Base-by-base conservation (phyloP, 2,888 invertebrate genomes). In the Drosophila yooni region DNA sequence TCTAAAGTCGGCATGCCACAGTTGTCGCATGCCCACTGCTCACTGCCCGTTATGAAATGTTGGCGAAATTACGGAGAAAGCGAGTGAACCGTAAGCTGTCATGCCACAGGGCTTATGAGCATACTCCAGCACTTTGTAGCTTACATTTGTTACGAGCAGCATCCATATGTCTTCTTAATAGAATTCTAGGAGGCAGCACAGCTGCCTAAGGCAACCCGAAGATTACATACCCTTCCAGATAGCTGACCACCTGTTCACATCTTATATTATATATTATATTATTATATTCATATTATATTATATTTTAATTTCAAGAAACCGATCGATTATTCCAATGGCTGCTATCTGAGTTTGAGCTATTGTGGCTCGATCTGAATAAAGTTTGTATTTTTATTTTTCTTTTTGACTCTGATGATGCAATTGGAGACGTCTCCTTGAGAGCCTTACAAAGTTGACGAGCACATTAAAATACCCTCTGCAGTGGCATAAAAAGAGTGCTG, bases 1-100 rank as follows among this genome's bases (percentile, higher is more conserved):
- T 76, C 70, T 80, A 75, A 66, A 58, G 51, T 54, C 51, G 63
- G 68, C 53, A 34, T 54, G 50, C 33, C 46, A 63, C 64, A 65
- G 57, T 63, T 76, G 62, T 63, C 63, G 50, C 66, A 46, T 70
- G 33, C 2, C 25, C 34, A 4, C 13, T 36, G 51, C 18, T 10
- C 10, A 18, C 15, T 51, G 27, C 3, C 25, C 38, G 48, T 50
- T 64, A 65, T 58, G 74, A 65, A 48, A 57, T 50, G 54, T 11
- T 29, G 25, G 31, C 25, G 7, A 31, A 53, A 13, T 8, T 21
- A 25, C 38, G 4, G 18, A 31, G 10, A 11, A 29, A n/a, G 31
- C 13, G 51, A n/a, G 11, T 52, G 5, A 29, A 52, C 18, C 31
- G 18, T 31, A 18, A 52, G 57, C 62, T 67, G 52, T 53, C 57